Base-by-base conservation (phyloP, 2,113 vertebrate genomes). In the Myrmecobius fasciatus region DNA sequence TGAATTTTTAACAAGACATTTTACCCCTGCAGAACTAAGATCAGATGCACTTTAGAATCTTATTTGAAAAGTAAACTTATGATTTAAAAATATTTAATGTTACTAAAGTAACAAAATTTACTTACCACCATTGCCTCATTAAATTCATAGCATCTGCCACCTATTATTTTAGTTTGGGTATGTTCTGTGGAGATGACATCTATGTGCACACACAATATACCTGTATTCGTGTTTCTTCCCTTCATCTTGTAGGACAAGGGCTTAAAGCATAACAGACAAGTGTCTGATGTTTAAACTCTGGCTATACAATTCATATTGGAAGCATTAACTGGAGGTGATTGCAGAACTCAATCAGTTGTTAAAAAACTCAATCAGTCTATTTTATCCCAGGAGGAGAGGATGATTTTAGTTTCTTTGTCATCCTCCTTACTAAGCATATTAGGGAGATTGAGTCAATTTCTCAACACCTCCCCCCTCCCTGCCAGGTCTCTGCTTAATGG, bases 41-140 rank as follows among this genome's bases (percentile, higher is more conserved):
- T 91, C 25, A 93, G 43, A n/a, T 53, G 9, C 14, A 36, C 36
- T 51, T 51, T 90, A 7, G 91, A 94, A 25, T 96, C 89, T 53
- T 25, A 53, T 20, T 90, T 97, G 52, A 91, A 92, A 93, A 89
- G 1, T 67, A 52, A 49, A 95, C n/a, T 94, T 56, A 95, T 91
- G 8, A 3, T 51, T 93, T 95, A 48, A 53, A 91, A 95, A 52
- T 52, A 94, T 51, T 52, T 0, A 48, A 93, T 22, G 46, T 51
- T 94, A 36, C 51, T 47, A 53, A 46, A 83, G 36, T 92, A 54
- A 90, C 3, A 89, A 22, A 25, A 31, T 4, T 31, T 91, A 90
- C 54, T 95, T 95, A 52, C 96, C 47, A 94, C 83, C 14, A 49
- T 0, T 36, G 93, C 43, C n/a, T 93, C 25, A 89, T 90, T 54